Conservation (phyloP, 2,797 vertebrate genomes). For the Labeo calbasu region DNA sequence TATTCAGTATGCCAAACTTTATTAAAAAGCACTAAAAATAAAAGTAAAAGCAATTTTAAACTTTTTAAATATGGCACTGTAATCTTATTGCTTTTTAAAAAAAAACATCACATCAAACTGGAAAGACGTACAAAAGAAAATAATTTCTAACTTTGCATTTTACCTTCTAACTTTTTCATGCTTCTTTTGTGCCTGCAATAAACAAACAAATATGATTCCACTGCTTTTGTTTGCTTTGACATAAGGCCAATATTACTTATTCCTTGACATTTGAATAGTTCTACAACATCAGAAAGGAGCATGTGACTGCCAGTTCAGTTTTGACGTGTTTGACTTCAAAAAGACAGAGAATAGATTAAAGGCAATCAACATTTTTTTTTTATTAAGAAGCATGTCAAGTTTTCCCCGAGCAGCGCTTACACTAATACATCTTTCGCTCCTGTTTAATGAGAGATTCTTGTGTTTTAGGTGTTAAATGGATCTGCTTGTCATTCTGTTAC, state of each 20-base stretch:
- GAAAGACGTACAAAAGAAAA: background rate
- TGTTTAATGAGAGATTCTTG: conserved; percentile 32
- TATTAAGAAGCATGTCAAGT: conserved; percentile 21
- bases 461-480: conserved; percentile 38
- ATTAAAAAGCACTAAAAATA: background rate
- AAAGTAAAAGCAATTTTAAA: background rate
- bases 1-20: background rate
- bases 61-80: no score
- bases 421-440: conserved; percentile 10
- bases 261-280: background rate
- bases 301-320: background rate
- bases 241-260: background rate
- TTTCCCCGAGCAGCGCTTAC: background rate
- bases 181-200: background rate
- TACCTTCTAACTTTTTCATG: background rate
- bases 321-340: background rate
- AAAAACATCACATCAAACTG: background rate
- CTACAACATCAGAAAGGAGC: background rate
- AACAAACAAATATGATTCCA: background rate
- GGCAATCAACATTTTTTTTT: background rate
- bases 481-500: conserved; percentile 37
- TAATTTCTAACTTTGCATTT: background rate
- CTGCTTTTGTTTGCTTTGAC: background rate
- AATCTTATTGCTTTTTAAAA: background rate
- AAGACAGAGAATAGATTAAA: conserved; percentile 20